phyloP scores from a whole-genome alignment of 1,140 invertebrate species.

The Bathynomus jamesi region DNA sequence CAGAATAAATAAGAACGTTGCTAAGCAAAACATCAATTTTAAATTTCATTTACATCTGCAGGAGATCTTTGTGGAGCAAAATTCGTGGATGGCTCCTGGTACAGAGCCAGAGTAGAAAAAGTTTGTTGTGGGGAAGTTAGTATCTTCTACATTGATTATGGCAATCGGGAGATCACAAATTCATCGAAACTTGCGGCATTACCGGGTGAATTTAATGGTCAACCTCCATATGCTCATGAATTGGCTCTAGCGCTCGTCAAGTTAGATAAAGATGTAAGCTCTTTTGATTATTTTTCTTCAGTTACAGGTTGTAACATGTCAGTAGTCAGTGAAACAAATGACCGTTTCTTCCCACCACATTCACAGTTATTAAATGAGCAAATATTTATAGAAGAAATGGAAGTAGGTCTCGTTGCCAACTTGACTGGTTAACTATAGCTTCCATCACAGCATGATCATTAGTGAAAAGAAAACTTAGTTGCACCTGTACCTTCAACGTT shows the following conservation, averaged over 20 bases:
- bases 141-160: constrained; percentile 91
- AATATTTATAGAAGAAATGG: no score
- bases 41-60: constrained; percentile 19
- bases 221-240: constrained; percentile 75
- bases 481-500: no score
- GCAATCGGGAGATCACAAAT: constrained; percentile 59
- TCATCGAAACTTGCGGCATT: constrained; percentile 57
- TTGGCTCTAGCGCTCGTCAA: constrained; percentile 73
- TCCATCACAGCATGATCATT: no score
- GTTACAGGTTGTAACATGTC: background rate
- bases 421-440: no score
- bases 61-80: constrained; percentile 85
- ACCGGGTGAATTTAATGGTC: constrained; percentile 57
- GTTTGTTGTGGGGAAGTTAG: constrained; percentile 57
- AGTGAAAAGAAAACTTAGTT: no score
- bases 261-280: constrained; percentile 69
- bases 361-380: no score
- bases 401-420: no score
- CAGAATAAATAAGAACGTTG: no score
- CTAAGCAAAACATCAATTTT: no score
- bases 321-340: no score
- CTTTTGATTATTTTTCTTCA: background rate
- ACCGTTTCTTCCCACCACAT: no score
- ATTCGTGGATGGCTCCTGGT: constrained; percentile 86
- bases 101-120: constrained; percentile 87